Percentiles rank a stretch among this genome's conserved stretches.
These are phyloP conservation scores for Lepidurus arcticus DNA, from an alignment of 1,140 invertebrate genomes.

Conservation along the genomic window DNA sequence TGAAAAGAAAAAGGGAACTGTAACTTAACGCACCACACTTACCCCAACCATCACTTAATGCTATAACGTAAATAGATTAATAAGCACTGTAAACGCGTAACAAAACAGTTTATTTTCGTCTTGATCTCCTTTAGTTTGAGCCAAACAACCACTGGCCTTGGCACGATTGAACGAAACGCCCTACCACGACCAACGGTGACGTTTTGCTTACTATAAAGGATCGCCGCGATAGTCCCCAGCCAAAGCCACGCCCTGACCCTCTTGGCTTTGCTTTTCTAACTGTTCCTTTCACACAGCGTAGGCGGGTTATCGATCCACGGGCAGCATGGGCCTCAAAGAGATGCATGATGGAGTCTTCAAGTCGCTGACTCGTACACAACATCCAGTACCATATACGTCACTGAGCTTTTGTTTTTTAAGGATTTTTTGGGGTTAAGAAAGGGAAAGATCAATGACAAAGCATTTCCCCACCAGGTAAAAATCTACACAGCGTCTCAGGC, in stretches of 20 bases:
- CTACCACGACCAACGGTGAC: not conserved
- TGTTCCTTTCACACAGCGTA: conserved; percentile 1
- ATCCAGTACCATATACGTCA: not conserved
- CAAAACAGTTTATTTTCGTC: not conserved
- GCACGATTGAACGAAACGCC: conserved; percentile 2
- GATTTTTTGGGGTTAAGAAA: no score
- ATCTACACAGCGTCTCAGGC: no score
- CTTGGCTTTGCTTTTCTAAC: not conserved
- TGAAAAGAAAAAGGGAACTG: no score
- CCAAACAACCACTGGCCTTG: conserved; percentile 11
- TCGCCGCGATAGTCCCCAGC: not conserved
- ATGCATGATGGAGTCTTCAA: not conserved
- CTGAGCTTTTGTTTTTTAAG: no score
- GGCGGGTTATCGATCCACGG: not conserved
- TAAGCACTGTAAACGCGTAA: not conserved
- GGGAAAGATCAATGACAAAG: no score
- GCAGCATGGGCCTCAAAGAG: not conserved
- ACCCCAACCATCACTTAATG: no score
- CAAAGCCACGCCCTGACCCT: not conserved
- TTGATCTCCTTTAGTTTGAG: not conserved
- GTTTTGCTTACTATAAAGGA: not conserved
- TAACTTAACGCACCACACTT: no score
- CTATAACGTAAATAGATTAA: no score
- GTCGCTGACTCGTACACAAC: not conserved
- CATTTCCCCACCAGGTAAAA: no score